These are phyloP conservation scores for Melanchra persicariae DNA, from an alignment of 2,888 invertebrate species.

Conservation along the genomic window DNA sequence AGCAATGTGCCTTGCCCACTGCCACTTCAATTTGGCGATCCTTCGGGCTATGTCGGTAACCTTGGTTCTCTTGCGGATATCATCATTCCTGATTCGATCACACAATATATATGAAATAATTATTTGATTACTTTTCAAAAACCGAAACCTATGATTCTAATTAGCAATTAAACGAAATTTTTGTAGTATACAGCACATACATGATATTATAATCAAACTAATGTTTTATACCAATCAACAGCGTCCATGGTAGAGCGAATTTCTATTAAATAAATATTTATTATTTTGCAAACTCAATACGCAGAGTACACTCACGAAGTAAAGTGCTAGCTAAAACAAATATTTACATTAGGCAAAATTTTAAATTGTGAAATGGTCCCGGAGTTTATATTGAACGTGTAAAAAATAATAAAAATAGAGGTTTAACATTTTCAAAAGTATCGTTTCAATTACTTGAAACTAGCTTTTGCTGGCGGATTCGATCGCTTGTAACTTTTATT, in stretches of 20 bases:
- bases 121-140: no score
- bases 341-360: conserved; percentile 41
- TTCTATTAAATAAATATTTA: conserved; percentile 36
- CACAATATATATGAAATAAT: no score
- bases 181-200: background rate
- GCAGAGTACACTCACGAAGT: conserved; percentile 26
- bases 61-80: no score
- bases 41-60: no score
- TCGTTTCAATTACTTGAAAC: background rate
- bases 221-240: conserved; percentile 21
- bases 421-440: conserved; percentile 3
- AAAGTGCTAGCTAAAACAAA: conserved; percentile 40
- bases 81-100: no score
- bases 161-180: background rate
- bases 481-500: background rate
- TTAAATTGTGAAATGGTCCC: conserved; percentile 7
- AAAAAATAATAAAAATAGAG: conserved; percentile 7
- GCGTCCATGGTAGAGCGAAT: background rate
- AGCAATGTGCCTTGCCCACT: no score
- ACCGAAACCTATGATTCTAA: no score
- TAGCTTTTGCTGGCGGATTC: background rate
- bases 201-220: background rate
- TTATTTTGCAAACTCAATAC: conserved; percentile 14
- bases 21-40: no score
- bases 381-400: conserved; percentile 7